Base-by-base conservation (phyloP, 1,140 invertebrate species). In the Cheumatopsyche charites region DNA sequence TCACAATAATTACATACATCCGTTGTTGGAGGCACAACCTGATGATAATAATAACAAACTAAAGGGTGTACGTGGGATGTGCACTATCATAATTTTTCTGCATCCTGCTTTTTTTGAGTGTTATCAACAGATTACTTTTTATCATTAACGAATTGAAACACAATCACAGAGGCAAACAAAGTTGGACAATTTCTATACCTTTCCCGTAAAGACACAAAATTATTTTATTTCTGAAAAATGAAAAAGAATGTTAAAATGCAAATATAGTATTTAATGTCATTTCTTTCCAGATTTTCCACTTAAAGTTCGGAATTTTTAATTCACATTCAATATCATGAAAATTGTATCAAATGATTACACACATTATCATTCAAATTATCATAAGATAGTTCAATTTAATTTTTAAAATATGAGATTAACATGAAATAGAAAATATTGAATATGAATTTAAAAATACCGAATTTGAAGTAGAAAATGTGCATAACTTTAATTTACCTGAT, bases 121-220 rank as follows among this genome's bases (percentile, higher is more conserved):
- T 36, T 36, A 36, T 36, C 29, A 36, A 36, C n/a, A n/a, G n/a
- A 36, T 36, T 9, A 36, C 3, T 58, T 25, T 25, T 58, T 58
- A 25, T 58, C 11, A 7, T 13, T 7, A 7, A 25, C 4, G 12
- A 25, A 25, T 58, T 21, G 11, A 23, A 58, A 12, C 4, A 19
- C 17, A 21, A 23, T 66, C 62, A 65, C 1, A 1, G 19, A 15
- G 29, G 62, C 26, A 63, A 25, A 42, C 65, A 62, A 15, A 74
- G 43, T 43, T 69, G 49, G 26, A 84, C 65, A 13, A 86, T 71
- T 77, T 87, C 85, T 58, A 87, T 78, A 5, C 87, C 87, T 79
- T 85, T 86, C 15, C 87, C 86, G 77, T 83, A 87, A 17, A 86
- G 77, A 74, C 83, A 87, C 23, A 85, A 77, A 17, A 75, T 77